Evolutionary conservation across 1,140 invertebrate genomes (phyloP), one percentile per base, ranked within the genome.

Genomic region (Plectus sambesii): DNA sequence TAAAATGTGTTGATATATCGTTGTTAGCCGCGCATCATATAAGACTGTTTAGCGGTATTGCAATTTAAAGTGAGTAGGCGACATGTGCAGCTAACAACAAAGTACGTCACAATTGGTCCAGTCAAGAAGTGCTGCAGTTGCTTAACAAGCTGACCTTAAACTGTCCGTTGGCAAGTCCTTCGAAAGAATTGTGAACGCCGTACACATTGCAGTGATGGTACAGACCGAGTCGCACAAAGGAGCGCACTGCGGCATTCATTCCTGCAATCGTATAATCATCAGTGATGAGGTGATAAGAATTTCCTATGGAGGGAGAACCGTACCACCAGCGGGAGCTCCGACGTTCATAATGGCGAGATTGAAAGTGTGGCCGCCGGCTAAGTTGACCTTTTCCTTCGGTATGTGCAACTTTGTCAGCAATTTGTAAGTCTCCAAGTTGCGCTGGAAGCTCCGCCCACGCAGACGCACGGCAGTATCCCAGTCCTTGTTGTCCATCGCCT

Each of bases 331-430:
- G 0, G 94, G 94, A 17, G 94, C 92, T 57, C 94, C 94, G 62
- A 98, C 83, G 70, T 94, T 89, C 81, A 98, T 88, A n/a, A 98
- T 84, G n/a, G 80, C 93, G 46, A 98, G 70, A 40, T 82, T 89
- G 60, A 81, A 86, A 26, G 83, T 81, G 15, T 59, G 43, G 17
- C 65, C 65, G 17, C 48, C 65, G 9, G 61, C 61, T 12, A 69
- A 46, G 36, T 61, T 66, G 47, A 63, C 63, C 52, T 63, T 61
- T 54, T 67, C 62, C 46, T 64, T 29, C 29, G 88, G 87, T 3
- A 92, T 89, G 69, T 89, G 84, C 59, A 96, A 74, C 51, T 90
- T 82, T 3, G 89, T 93, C 67, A 99, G 74, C 80, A 92, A 85
- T 69, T 89, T 89, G 73, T 97, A 98, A 0, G 88, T 96, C 61